Conservation (phyloP, 2,888 invertebrate genomes). For the Myopa tessellatipennis region DNA sequence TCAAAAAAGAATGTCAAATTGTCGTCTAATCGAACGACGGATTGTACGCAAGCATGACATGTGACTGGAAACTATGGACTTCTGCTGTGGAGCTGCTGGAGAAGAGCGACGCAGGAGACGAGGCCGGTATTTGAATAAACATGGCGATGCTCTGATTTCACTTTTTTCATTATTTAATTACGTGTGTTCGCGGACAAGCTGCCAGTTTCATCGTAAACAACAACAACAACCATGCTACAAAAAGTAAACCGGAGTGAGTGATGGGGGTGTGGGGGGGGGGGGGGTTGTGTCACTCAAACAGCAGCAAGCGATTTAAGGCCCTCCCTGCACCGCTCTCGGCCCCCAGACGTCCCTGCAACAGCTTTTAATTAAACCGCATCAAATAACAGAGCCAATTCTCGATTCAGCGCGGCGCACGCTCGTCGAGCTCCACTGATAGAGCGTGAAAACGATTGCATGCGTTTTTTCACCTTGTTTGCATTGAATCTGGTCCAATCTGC, state of each 20-base stretch:
- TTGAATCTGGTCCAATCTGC: conserved; percentile 3
- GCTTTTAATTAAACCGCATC: conserved; percentile 39
- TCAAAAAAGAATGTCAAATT: conserved; percentile 46
- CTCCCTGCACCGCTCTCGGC: background rate
- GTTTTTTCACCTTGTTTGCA: conserved; percentile 24
- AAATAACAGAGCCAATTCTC: conserved; percentile 25
- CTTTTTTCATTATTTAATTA: background rate
- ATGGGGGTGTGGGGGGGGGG: background rate
- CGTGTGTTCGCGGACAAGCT: background rate
- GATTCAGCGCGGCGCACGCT: conserved; percentile 27
- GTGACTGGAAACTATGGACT: background rate
- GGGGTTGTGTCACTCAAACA: conserved; percentile 6
- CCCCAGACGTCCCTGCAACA: conserved; percentile 26
- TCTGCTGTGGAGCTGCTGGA: background rate
- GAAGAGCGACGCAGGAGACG: background rate
- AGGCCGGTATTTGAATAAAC: background rate
- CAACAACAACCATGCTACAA: background rate
- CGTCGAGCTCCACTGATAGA: conserved; percentile 59
- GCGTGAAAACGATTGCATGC: conserved; percentile 54
- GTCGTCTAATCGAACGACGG: conserved; percentile 42
- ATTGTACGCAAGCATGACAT: conserved; percentile 39
- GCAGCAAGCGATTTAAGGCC: background rate
- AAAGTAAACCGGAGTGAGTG: background rate
- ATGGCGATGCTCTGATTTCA: too few species aligned
- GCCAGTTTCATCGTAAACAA: background rate